These are phyloP conservation scores for Todiramphus chloris DNA, from an alignment of 2,113 vertebrate species.

Conservation along the genomic window DNA sequence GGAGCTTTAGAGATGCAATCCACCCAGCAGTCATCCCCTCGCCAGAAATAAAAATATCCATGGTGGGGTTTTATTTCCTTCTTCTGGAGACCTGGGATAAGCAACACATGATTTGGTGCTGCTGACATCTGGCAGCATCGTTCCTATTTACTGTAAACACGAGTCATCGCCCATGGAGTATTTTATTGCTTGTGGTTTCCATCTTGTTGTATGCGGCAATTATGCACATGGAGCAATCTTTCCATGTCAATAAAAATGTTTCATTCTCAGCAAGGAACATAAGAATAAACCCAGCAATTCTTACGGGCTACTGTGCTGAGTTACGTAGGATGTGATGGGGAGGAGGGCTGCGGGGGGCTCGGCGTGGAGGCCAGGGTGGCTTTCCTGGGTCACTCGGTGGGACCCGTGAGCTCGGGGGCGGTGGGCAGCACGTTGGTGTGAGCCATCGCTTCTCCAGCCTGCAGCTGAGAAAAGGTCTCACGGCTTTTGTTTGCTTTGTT, in stretches of 20 bases:
- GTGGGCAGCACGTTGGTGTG: not conserved
- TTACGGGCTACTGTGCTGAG: slow-evolving; percentile 50
- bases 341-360: not conserved
- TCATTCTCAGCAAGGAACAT: slow-evolving; percentile 50
- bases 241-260: slow-evolving; percentile 66
- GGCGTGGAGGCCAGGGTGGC: not conserved
- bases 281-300: slow-evolving; percentile 29
- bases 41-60: slow-evolving; percentile 44
- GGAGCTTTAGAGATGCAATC: slow-evolving; percentile 24
- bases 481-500: slow-evolving; percentile 39
- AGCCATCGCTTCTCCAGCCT: fast-evolving
- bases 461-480: not conserved
- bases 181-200: slow-evolving; percentile 70
- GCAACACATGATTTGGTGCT: slow-evolving; percentile 55
- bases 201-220: slow-evolving; percentile 63
- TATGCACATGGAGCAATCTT: slow-evolving; percentile 59
- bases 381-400: not conserved
- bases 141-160: slow-evolving; percentile 69
- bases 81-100: slow-evolving; percentile 61
- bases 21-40: not conserved
- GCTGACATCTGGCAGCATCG: slow-evolving; percentile 63
- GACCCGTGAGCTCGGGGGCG: not conserved
- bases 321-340: not conserved
- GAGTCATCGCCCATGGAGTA: slow-evolving; percentile 56
- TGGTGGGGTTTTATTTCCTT: slow-evolving; percentile 58